Evolutionary conservation across 2,797 vertebrate species (phyloP).

Genomic region (Periparus ater): DNA sequence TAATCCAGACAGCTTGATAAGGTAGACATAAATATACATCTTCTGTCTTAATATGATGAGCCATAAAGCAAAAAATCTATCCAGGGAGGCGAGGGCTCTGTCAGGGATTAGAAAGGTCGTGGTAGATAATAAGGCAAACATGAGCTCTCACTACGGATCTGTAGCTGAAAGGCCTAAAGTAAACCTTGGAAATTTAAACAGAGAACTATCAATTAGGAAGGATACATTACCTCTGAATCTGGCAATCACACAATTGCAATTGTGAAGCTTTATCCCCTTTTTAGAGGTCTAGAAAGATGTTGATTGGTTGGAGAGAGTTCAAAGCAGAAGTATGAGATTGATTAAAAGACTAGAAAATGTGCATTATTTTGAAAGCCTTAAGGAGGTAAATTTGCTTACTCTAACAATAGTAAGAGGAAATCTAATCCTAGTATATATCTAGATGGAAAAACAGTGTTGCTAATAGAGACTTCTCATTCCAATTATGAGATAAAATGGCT

Average conservation of each 20-base stretch:
- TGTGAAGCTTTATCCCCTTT: background rate
- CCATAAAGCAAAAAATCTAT: background rate
- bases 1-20: background rate
- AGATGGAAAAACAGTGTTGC: background rate
- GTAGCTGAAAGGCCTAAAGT: background rate
- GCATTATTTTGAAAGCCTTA: background rate
- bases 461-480: background rate
- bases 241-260: background rate
- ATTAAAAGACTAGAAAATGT: background rate
- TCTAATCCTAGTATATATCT: background rate
- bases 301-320: background rate
- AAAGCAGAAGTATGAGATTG: background rate
- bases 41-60: background rate
- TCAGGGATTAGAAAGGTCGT: background rate
- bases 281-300: background rate
- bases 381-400: background rate
- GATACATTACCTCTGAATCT: background rate
- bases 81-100: background rate
- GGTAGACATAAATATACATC: background rate
- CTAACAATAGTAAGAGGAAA: background rate
- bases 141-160: background rate
- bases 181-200: background rate
- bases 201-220: background rate
- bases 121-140: background rate
- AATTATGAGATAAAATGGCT: background rate